Percentiles rank a stretch among this genome's conserved stretches.
These are phyloP conservation scores for Canis aureus DNA, from an alignment of 2,113 vertebrate genomes.

Conservation along the genomic window DNA sequence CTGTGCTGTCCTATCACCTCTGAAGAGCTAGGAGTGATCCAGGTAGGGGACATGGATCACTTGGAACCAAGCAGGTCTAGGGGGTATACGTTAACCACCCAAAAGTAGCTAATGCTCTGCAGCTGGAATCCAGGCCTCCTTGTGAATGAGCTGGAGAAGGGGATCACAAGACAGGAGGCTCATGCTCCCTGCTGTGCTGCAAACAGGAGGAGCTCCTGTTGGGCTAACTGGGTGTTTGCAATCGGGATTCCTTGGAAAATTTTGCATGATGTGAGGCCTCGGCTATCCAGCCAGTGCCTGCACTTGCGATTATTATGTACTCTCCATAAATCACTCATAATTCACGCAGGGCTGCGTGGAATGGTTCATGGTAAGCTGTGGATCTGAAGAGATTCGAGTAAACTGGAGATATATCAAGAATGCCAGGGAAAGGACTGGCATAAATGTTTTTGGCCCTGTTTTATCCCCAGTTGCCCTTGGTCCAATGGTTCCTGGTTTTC, in stretches of 20 bases:
- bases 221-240: background rate
- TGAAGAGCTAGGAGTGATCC: background rate
- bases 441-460: background rate
- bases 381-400: conserved; percentile 67
- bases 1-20: too few species aligned
- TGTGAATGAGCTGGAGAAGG: background rate
- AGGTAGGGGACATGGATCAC: background rate
- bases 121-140: background rate
- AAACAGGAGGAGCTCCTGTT: background rate
- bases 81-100: background rate
- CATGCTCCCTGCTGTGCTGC: background rate
- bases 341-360: conserved; percentile 16
- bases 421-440: conserved; percentile 58
- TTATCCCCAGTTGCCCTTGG: conserved; percentile 12
- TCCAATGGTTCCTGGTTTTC: conserved; percentile 24
- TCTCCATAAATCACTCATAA: conserved; percentile 66
- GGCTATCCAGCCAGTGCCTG: conserved; percentile 11
- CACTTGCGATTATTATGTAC: conserved; percentile 31
- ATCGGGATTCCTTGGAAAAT: conserved; percentile 37
- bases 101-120: background rate
- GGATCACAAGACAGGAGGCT: background rate
- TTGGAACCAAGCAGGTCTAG: background rate
- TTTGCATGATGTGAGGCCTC: background rate
- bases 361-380: conserved; percentile 57
- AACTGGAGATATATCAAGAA: conserved; percentile 67